Conservation (phyloP, 1,140 invertebrate genomes). For the Procambarus clarkii region DNA sequence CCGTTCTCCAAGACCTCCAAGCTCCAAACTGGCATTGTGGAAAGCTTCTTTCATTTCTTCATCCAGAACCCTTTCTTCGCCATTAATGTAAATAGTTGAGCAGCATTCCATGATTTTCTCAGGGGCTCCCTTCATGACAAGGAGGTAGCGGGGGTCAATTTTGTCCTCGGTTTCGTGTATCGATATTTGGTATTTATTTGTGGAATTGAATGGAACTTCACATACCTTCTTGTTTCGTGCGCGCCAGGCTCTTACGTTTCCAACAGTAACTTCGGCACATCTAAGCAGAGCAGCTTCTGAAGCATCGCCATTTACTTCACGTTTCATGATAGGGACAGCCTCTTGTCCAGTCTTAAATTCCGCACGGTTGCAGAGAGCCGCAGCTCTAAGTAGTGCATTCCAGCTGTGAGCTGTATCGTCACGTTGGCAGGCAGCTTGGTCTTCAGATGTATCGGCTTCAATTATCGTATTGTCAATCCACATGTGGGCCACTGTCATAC, state of each 20-base stretch:
- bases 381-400: slow-evolving; percentile 93
- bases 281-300: slow-evolving; percentile 97
- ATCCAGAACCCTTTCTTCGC: slow-evolving; percentile 95
- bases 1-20: slow-evolving; percentile 98
- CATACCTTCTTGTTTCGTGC: slow-evolving; percentile 95
- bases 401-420: slow-evolving; percentile 94
- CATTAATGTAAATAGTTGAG: slow-evolving; percentile 96
- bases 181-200: slow-evolving; percentile 98
- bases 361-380: slow-evolving; percentile 96
- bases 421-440: slow-evolving; percentile 93
- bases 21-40: slow-evolving; percentile 98
- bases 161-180: slow-evolving; percentile 96
- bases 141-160: slow-evolving; percentile 91
- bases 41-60: slow-evolving; percentile 98
- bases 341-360: slow-evolving; percentile 97
- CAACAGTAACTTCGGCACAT: slow-evolving; percentile 95
- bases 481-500: slow-evolving; percentile 98
- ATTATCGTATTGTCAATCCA: slow-evolving; percentile 99
- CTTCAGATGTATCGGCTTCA: slow-evolving; percentile 95
- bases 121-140: slow-evolving; percentile 99
- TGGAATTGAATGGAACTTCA: slow-evolving; percentile 99
- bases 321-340: slow-evolving; percentile 92
- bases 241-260: slow-evolving; percentile 92
- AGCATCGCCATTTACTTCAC: slow-evolving; percentile 88
- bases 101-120: slow-evolving; percentile 98